Percentiles rank a stretch among this genome's conserved stretches.
Conservation (phyloP, 1,140 invertebrate genomes). For the Brachionus calyciflorus region DNA sequence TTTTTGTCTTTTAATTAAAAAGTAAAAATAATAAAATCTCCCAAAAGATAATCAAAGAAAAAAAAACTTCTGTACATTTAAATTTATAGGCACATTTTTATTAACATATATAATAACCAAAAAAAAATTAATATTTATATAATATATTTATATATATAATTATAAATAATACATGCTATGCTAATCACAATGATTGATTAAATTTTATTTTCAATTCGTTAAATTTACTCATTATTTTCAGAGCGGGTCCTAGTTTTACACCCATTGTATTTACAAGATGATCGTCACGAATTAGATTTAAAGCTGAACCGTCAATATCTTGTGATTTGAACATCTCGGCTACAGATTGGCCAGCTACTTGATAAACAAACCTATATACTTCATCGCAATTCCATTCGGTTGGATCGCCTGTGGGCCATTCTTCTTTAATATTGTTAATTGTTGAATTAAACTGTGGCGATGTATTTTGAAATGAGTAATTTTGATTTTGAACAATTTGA, state of each 20-base stretch:
- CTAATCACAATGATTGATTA: constrained; percentile 15
- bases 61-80: no score
- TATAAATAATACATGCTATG: constrained; percentile 1
- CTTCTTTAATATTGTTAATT: neutral
- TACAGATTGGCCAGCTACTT: constrained; percentile 2
- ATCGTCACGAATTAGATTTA: constrained; percentile 29
- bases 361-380: constrained; percentile 18
- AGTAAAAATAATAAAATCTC: no score
- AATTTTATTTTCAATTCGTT: constrained; percentile 31
- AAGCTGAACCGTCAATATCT: constrained; percentile 40
- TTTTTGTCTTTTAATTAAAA: no score
- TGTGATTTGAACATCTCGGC: constrained; percentile 34
- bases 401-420: constrained; percentile 20
- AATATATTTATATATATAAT: no score
- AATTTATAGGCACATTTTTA: no score
- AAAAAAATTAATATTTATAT: no score
- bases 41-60: no score
- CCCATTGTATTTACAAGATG: constrained; percentile 43
- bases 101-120: no score
- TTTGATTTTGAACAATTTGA: no score
- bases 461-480: neutral
- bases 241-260: constrained; percentile 29
- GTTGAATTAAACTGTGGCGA: neutral
- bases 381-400: constrained; percentile 43
- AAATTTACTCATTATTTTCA: constrained; percentile 46